Evolutionary conservation across 2,888 invertebrate species (phyloP), one percentile per base, ranked within the genome.

Genomic region (Gonocerus acuteangulatus): DNA sequence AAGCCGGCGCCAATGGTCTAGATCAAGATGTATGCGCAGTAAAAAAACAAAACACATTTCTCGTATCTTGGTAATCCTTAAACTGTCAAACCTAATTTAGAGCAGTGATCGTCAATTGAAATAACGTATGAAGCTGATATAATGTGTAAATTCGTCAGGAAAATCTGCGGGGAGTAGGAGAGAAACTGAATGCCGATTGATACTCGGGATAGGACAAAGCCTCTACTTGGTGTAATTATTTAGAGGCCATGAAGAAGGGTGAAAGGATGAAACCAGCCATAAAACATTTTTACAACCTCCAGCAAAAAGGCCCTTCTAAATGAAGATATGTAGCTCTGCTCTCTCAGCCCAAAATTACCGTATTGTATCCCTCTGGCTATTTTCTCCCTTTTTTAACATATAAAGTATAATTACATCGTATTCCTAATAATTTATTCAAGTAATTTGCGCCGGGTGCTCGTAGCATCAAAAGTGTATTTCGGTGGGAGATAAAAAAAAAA

Each of bases 351-450:
- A 36, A 52, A 52, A 52, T 52, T 52, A 52, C 52, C 42, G 39
- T 52, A 52, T 42, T 42, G 52, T 52, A 52, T 22, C 52, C 22
- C 42, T 23, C 16, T 19, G 19, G n/a, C 52, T 13, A 19, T 18
- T 51, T 51, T 51, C 34, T 34, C 36, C 36, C 21, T 42, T 52
- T 42, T 22, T 22, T 4, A n/a, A 52, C 22, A 36, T 21, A 42
- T 39, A 42, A 52, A 42, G 36, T 52, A 52, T 52, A 52, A 52
- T 52, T 52, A 52, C 42, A 34, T 34, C 52, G 42, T 42, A 42
- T 52, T 52, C 16, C 52, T 39, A 21, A 52, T 52, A 52, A 52
- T 52, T 52, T 52, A 52, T 52, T 21, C 42, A 52, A 52, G 52
- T 34, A 52, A 52, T 52, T 52, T 52, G 52, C 52, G 39, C 52